A percentile compares a stretch with the other conserved stretches of the same genome.
Conservation (phyloP, 2,113 vertebrate genomes). For the Dicrurus megarhynchus region DNA sequence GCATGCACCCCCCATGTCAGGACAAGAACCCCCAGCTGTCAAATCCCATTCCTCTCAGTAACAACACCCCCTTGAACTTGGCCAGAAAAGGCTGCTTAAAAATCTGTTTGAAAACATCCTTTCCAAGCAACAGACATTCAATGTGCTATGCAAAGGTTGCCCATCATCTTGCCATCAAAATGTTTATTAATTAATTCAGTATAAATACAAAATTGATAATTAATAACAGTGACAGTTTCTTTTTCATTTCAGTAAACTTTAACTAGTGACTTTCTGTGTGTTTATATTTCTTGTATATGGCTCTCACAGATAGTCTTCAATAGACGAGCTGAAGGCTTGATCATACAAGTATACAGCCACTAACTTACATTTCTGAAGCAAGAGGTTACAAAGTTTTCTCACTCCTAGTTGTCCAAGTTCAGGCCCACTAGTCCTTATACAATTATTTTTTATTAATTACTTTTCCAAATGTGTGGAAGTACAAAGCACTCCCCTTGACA, state of each 20-base stretch:
- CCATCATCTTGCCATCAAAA: neutral
- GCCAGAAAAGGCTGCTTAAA: neutral
- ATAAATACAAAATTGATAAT: neutral
- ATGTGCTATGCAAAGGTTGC: neutral
- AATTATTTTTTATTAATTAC: neutral
- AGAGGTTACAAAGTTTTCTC: neutral
- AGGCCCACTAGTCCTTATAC: neutral
- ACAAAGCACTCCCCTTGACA: neutral
- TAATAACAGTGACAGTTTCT: neutral
- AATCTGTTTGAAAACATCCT: neutral
- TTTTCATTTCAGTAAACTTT: neutral
- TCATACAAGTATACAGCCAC: neutral
- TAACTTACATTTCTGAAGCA: neutral
- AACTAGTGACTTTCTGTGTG: neutral
- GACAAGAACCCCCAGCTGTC: neutral
- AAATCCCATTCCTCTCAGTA: neutral
- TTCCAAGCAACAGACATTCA: neutral
- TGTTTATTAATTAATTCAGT: neutral
- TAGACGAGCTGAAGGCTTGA: neutral
- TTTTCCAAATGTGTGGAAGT: neutral
- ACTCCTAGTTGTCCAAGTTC: neutral
- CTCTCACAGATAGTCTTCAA: neutral
- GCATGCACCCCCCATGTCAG: fast-evolving
- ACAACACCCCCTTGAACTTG: neutral
- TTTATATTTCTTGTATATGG: neutral